A percentile compares a stretch with the other conserved stretches of the same genome.
Conservation (phyloP, 2,113 vertebrate species). For the Tricholaema leucomelas region DNA sequence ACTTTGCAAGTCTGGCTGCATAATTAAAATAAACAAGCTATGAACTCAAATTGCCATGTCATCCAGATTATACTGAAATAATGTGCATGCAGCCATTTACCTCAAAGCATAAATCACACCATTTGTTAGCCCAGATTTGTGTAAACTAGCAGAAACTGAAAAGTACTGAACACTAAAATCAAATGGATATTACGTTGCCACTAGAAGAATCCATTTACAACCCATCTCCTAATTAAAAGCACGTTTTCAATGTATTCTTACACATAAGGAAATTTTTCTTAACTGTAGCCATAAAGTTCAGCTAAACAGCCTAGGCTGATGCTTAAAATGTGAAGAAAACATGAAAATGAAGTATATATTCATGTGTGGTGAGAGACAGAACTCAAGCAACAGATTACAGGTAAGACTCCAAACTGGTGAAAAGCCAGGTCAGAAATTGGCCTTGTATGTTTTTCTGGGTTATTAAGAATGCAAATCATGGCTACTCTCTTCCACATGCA, state of each 20-base stretch:
- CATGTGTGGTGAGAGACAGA: background rate
- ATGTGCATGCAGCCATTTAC: background rate
- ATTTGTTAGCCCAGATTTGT: background rate
- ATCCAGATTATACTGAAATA: background rate
- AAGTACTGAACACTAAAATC: background rate
- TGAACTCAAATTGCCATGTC: background rate
- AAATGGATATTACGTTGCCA: background rate
- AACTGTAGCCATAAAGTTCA: background rate
- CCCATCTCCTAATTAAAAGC: background rate
- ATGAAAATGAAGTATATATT: background rate
- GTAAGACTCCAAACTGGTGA: background rate
- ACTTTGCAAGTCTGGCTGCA: background rate
- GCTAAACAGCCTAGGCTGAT: background rate
- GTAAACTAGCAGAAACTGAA: background rate
- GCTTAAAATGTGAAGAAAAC: background rate
- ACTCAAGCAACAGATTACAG: background rate
- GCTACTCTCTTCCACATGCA: background rate
- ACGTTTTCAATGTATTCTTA: background rate
- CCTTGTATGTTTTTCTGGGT: background rate
- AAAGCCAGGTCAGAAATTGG: background rate
- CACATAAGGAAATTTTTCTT: background rate
- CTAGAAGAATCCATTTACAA: background rate
- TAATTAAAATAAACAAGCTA: background rate
- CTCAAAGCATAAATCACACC: background rate
- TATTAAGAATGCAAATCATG: conserved; percentile 1